Evolutionary conservation across 2,888 invertebrate genomes (phyloP), one percentile per base, ranked within the genome.

Genomic region (Drosophila affinis): DNA sequence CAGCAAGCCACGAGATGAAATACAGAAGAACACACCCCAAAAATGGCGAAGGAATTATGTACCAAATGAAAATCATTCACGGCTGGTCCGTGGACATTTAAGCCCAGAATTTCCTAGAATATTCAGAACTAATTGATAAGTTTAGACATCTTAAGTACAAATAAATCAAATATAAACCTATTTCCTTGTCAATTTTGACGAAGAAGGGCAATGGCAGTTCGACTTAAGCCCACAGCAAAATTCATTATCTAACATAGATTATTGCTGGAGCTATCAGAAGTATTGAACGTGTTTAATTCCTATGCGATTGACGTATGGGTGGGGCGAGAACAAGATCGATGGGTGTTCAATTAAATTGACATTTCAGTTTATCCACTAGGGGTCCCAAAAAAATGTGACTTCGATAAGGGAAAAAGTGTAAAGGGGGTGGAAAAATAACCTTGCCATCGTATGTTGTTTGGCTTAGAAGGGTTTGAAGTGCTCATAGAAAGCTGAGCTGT

Each of bases 331-430:
- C 17, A 65, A 64, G 65, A 65, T 65, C 34, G 65, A 67, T 65
- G 18, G 51, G 3, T 51, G n/a, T 56, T 34, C 56, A 67, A 67
- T 67, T 67, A 67, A 46, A 14, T 46, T 65, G 65, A 67, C 65
- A 65, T 45, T 34, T 67, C 14, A 14, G 14, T 39, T 39, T 39
- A 39, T 39, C 39, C 39, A 39, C 39, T 14, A 5, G 14, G 39
- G 14, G 39, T 14, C 0, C 14, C 39, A 14, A 14, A 14, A 14
- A 14, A 39, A 14, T 14, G 14, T 6, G 39, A 2, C 0, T 6
- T 12, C 39, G 14, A 14, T 39, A 14, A 14, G 39, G 14, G 12
- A 34, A 5, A 5, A 2, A 3, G 21, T 3, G 21, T 18, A 18
- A 1, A 18, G 21, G 21, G 21, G 21, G 21, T 21, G 21, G 21